Base-by-base conservation (phyloP, 2,888 invertebrate genomes). In the Lasiommata megera region DNA sequence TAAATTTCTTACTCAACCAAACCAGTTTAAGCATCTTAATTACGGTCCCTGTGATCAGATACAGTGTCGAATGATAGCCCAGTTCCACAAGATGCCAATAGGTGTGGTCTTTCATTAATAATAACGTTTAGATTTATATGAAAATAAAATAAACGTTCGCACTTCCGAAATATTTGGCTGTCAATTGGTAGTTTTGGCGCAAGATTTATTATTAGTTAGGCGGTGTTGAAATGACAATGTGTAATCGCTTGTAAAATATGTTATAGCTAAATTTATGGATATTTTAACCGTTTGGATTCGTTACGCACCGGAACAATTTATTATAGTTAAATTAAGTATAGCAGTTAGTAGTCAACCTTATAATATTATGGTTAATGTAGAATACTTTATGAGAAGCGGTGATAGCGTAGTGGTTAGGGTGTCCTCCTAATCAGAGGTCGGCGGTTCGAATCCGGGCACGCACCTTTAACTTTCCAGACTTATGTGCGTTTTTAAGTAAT, bases 101-200 rank as follows among this genome's bases (percentile, higher is more conserved):
- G 78, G 79, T 79, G 79, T 78, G 80, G 76, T 77, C 73, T 63
- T 57, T 64, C 34, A 54, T 28, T 57, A 73, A 74, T 75, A 71
- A 74, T 75, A 71, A 77, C 69, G 57, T 57, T 52, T 53, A 70
- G 69, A 74, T 78, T 76, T 77, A 76, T 76, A 68, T 46, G 55
- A 55, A 58, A 64, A 66, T 58, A 63, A 67, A 65, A 68, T 67
- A 67, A 65, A 71, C 62, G 65, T 61, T 54, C 56, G 44, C 63
- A 58, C 65, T 64, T 56, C 41, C 50, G 64, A 48, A 61, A 48
- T 61, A 60, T 56, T 64, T 57, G 61, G 56, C 56, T 64, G 59
- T 58, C 63, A 58, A 62, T 61, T 58, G 54, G 54, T 58, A 62
- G 67, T 65, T 69, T 34, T 58, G 56, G 50, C 55, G 37, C 53